These are phyloP conservation scores for Porites evermanni DNA, from an alignment of 92 coral and sea anemone genomes.

Conservation along the genomic window DNA sequence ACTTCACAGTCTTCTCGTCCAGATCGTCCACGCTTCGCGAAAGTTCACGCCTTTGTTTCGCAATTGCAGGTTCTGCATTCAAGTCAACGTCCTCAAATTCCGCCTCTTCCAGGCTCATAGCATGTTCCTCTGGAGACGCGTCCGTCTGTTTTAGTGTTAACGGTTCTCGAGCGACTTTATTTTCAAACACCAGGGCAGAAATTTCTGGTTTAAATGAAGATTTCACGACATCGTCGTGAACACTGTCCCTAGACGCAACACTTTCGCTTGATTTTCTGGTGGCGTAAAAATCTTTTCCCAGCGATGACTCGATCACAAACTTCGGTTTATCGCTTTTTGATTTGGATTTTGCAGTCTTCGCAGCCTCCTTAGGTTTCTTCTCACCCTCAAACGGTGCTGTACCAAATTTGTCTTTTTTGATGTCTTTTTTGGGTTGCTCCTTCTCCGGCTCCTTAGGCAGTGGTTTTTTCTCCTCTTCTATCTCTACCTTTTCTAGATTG, in stretches of 20 bases:
- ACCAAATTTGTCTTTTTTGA: conserved; percentile 77
- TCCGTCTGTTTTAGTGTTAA: background rate
- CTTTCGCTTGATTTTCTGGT: conserved; percentile 60
- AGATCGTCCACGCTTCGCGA: conserved; percentile 79
- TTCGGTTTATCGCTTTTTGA: conserved; percentile 85
- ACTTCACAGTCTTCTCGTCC: conserved; percentile 88
- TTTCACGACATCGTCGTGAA: conserved; percentile 57
- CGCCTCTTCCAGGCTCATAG: conserved; percentile 44
- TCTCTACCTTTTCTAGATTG: conserved; percentile 16
- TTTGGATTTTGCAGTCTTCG: conserved; percentile 65
- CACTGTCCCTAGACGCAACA: conserved; percentile 67
- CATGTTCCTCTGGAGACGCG: conserved; percentile 4
- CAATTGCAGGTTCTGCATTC: conserved; percentile 68
- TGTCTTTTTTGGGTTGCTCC: conserved; percentile 54
- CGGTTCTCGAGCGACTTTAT: conserved; percentile 59
- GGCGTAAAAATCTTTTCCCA: conserved; percentile 85
- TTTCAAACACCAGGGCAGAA: conserved; percentile 75
- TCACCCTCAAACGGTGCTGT: conserved; percentile 68
- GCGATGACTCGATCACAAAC: conserved; percentile 86
- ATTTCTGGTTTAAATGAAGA: conserved; percentile 47
- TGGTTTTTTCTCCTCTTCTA: conserved; percentile 22
- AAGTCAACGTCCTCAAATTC: conserved; percentile 82
- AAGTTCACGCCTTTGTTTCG: conserved; percentile 70
- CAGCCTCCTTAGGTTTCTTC: conserved; percentile 52
- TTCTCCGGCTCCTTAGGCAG: conserved; percentile 21